A percentile compares a stretch with the other conserved stretches of the same genome.
phyloP scores from a whole-genome alignment of 2,797 vertebrate species.

The Lophius americanus region DNA sequence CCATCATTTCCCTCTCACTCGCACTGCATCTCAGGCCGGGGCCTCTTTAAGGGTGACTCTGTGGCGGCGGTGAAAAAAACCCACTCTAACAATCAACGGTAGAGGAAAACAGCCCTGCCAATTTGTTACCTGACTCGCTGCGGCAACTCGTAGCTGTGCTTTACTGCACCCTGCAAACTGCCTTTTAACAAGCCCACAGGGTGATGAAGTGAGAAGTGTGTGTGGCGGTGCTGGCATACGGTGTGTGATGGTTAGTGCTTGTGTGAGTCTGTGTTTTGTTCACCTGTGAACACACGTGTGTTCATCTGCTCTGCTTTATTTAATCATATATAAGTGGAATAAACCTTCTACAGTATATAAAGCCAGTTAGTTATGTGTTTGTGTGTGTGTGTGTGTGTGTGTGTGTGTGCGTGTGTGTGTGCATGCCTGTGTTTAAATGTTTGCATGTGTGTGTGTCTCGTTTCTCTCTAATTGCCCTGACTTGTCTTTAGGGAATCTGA shows the following conservation, averaged over 20 bases:
- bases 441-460: conserved; percentile 18
- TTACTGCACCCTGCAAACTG: conserved; percentile 64
- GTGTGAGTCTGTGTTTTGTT: not conserved
- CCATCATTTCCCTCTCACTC: conserved; percentile 54
- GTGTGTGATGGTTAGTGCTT: conserved; percentile 20
- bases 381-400: conserved; percentile 13
- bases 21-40: conserved; percentile 34
- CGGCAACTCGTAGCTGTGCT: conserved; percentile 46
- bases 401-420: conserved; percentile 4
- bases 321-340: conserved; percentile 18
- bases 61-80: conserved; percentile 44
- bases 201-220: conserved; percentile 74
- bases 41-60: conserved; percentile 42
- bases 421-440: conserved; percentile 5
- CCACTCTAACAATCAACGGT: conserved; percentile 52
- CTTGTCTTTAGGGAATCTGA: conserved; percentile 65
- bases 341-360: conserved; percentile 1
- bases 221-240: conserved; percentile 17
- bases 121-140: conserved; percentile 72
- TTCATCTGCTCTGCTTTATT: conserved; percentile 31
- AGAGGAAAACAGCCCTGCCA: conserved; percentile 58
- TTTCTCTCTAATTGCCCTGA: conserved; percentile 53
- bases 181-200: conserved; percentile 68
- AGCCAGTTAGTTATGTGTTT: not conserved
- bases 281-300: conserved; percentile 16